Evolutionary conservation across 1,140 invertebrate species (phyloP).

Genomic region (Oedothorax gibbosus): DNA sequence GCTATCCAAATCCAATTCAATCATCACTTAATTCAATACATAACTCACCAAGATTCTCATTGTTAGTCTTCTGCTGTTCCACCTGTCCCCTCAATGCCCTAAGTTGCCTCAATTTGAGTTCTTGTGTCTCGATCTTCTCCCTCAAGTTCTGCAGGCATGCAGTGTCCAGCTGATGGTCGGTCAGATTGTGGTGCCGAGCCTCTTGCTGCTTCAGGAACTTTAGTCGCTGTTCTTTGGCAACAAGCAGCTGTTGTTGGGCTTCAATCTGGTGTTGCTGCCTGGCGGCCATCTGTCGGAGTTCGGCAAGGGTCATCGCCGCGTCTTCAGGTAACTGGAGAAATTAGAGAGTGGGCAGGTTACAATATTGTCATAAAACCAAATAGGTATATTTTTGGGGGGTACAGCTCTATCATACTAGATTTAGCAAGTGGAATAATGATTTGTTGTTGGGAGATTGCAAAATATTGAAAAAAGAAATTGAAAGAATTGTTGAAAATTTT

Average conservation of each 20-base stretch:
- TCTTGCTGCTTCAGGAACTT: slow-evolving; percentile 95
- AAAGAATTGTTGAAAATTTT: too few species aligned
- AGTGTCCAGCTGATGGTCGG: slow-evolving; percentile 75
- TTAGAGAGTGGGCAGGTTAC: neutral
- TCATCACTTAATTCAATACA: too few species aligned
- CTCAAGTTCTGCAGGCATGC: slow-evolving; percentile 86
- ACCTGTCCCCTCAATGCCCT: slow-evolving; percentile 90
- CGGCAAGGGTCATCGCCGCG: slow-evolving; percentile 74
- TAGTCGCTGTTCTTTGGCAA: slow-evolving; percentile 91
- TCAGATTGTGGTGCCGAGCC: slow-evolving; percentile 82
- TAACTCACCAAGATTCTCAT: slow-evolving; percentile 86
- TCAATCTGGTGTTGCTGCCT: slow-evolving; percentile 97
- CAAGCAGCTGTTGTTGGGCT: slow-evolving; percentile 88
- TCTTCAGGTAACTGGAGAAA: slow-evolving; percentile 79
- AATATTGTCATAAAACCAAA: neutral
- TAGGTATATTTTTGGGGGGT: neutral
- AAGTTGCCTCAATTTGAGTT: slow-evolving; percentile 90
- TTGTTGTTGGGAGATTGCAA: too few species aligned
- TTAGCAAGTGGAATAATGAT: too few species aligned
- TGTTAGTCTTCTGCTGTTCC: slow-evolving; percentile 88
- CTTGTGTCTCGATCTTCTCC: slow-evolving; percentile 92
- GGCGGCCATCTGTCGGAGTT: slow-evolving; percentile 84
- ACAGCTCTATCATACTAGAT: too few species aligned
- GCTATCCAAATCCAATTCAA: too few species aligned
- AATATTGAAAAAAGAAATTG: too few species aligned